Percentiles rank a stretch among this genome's conserved stretches.
Conservation (phyloP, 2,888 invertebrate genomes). For the Brenthis hecate region DNA sequence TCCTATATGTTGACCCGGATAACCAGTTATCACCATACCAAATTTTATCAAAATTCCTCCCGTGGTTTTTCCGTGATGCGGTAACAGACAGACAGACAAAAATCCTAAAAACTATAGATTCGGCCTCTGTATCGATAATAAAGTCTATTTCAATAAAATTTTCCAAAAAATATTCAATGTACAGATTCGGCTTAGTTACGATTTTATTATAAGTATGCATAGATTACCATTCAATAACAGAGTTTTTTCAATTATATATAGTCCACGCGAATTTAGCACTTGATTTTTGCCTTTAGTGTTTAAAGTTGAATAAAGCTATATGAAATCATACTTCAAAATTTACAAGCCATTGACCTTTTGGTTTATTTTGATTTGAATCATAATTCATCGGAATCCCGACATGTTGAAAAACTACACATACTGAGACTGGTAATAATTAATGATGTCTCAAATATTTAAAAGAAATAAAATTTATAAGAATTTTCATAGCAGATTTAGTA, state of each 20-base stretch:
- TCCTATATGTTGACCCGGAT: too few species aligned
- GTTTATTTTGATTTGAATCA: constrained; percentile 19
- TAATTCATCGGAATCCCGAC: constrained; percentile 22
- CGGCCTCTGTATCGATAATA: too few species aligned
- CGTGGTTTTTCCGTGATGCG: too few species aligned
- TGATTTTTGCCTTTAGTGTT: constrained; percentile 4
- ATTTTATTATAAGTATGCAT: too few species aligned
- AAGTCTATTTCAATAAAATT: too few species aligned
- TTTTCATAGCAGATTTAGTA: not conserved
- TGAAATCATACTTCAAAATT: constrained; percentile 12
- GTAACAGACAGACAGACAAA: too few species aligned
- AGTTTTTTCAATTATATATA: not conserved
- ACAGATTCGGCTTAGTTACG: too few species aligned
- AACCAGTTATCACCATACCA: too few species aligned
- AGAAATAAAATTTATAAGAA: constrained; percentile 4
- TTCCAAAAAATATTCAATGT: too few species aligned
- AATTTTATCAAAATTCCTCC: too few species aligned
- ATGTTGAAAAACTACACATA: constrained; percentile 5
- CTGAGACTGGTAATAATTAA: constrained; percentile 8
- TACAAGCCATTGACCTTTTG: constrained; percentile 29
- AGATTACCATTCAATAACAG: not conserved
- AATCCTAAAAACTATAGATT: too few species aligned
- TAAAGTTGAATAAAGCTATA: constrained; percentile 8
- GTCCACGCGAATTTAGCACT: constrained; percentile 22
- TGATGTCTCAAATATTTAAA: not conserved